phyloP scores from a whole-genome alignment of 1,140 invertebrate genomes.

The Aphidius ervi region DNA sequence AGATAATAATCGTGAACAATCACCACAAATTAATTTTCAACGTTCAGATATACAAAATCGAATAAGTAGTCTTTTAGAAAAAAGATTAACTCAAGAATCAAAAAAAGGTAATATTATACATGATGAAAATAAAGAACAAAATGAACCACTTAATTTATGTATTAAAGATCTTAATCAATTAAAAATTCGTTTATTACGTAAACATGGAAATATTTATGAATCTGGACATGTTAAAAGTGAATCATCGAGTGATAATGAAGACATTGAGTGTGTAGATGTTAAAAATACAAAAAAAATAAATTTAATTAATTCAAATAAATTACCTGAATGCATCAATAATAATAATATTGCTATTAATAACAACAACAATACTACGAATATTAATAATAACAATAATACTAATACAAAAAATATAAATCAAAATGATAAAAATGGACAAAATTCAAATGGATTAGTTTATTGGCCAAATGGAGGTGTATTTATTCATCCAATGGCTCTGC shows the following conservation, averaged over 20 bases:
- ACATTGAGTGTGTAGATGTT: constrained; percentile 56
- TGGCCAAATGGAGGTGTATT: constrained; percentile 68
- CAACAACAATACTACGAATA: constrained; percentile 23
- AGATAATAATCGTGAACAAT: constrained; percentile 23
- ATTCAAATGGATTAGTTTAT: constrained; percentile 55
- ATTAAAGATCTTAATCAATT: constrained; percentile 67
- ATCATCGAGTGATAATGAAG: constrained; percentile 53
- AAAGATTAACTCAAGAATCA: constrained; percentile 63
- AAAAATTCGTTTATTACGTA: constrained; percentile 60
- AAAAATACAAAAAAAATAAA: constrained; percentile 27
- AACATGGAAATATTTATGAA: constrained; percentile 59
- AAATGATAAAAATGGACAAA: constrained; percentile 29
- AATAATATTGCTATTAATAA: constrained; percentile 19
- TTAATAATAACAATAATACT: constrained; percentile 15
- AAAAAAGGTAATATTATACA: constrained; percentile 38
- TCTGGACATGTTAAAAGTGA: constrained; percentile 56
- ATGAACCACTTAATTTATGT: constrained; percentile 80
- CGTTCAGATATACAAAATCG: constrained; percentile 65
- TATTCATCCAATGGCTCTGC: constrained; percentile 67
- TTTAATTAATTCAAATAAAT: background rate
- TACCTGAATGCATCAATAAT: constrained; percentile 17
- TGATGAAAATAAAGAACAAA: constrained; percentile 49
- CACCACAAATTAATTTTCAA: constrained; percentile 42
- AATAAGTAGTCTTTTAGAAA: constrained; percentile 66
- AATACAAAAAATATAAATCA: constrained; percentile 26